These are phyloP conservation scores for Allobates femoralis DNA, from an alignment of 2,797 vertebrate genomes.

Conservation along the genomic window DNA sequence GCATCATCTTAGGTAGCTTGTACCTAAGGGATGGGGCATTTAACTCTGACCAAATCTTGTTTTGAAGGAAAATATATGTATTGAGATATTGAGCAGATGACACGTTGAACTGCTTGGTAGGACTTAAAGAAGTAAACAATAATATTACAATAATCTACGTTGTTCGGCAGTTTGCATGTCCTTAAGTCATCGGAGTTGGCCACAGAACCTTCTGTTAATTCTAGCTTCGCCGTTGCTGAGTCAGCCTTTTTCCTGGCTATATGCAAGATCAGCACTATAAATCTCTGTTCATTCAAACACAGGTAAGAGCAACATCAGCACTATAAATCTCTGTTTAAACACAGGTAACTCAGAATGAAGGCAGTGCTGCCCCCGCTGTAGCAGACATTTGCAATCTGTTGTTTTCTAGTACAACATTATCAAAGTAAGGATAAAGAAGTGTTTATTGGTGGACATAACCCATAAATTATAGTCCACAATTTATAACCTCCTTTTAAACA, in stretches of 20 bases:
- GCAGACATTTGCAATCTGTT: constrained; percentile 5
- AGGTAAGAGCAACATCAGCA: constrained; percentile 36
- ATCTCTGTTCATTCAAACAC: constrained; percentile 44
- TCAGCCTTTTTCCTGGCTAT: constrained; percentile 31
- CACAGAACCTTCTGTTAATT: constrained; percentile 17
- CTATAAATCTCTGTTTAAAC: constrained; percentile 39
- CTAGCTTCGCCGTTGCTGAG: constrained; percentile 22
- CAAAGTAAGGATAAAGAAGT: background rate
- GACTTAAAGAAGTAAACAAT: no score
- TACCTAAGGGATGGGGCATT: background rate
- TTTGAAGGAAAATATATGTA: background rate
- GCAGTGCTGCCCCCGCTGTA: background rate
- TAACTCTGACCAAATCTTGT: constrained; percentile 33
- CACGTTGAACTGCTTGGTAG: background rate
- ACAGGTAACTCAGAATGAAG: constrained; percentile 15
- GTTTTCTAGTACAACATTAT: background rate
- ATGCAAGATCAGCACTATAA: constrained; percentile 46
- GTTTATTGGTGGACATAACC: background rate
- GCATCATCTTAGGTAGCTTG: constrained; percentile 40
- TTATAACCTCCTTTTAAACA: no score
- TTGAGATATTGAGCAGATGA: background rate
- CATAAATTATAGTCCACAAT: background rate
- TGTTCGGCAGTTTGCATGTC: background rate
- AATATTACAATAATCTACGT: background rate
- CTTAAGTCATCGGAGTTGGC: constrained; percentile 30